These are phyloP conservation scores for Maniola hyperantus DNA, from an alignment of 2,888 invertebrate genomes.

Conservation along the genomic window DNA sequence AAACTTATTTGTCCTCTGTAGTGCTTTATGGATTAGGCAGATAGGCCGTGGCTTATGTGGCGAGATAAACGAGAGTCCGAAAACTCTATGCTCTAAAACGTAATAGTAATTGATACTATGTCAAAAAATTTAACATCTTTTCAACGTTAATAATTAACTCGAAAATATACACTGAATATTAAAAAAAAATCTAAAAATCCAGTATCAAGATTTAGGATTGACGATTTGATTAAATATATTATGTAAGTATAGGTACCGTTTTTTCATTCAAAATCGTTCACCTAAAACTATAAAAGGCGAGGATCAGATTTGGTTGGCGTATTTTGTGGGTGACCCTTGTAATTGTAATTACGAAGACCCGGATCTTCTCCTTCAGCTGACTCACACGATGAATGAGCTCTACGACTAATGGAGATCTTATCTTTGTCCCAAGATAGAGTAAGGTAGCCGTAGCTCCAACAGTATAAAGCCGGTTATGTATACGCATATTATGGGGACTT, in stretches of 20 bases:
- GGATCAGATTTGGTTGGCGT: conserved; percentile 54
- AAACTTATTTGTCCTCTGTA: conserved; percentile 72
- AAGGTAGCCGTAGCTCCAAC: conserved; percentile 72
- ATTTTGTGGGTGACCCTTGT: conserved; percentile 54
- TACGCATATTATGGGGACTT: conserved; percentile 71
- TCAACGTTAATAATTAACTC: too few species aligned
- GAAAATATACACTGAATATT: too few species aligned
- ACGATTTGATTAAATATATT: neutral
- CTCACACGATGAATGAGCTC: conserved; percentile 75
- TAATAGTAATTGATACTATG: too few species aligned
- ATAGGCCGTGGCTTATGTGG: conserved; percentile 50
- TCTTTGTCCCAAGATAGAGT: conserved; percentile 67
- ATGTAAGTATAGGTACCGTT: too few species aligned
- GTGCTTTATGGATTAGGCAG: conserved; percentile 65
- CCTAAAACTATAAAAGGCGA: conserved; percentile 49
- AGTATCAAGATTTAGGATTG: neutral
- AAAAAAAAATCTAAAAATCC: neutral
- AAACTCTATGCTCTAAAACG: conserved; percentile 7
- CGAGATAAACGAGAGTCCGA: conserved; percentile 42
- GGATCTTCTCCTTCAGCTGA: conserved; percentile 53
- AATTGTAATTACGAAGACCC: conserved; percentile 65
- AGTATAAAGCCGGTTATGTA: conserved; percentile 73
- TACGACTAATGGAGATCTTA: conserved; percentile 78
- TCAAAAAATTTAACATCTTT: too few species aligned
- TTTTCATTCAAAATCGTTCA: conserved; percentile 34